Evolutionary conservation across 2,888 invertebrate species (phyloP).

Genomic region (Trichopria drosophilae): DNA sequence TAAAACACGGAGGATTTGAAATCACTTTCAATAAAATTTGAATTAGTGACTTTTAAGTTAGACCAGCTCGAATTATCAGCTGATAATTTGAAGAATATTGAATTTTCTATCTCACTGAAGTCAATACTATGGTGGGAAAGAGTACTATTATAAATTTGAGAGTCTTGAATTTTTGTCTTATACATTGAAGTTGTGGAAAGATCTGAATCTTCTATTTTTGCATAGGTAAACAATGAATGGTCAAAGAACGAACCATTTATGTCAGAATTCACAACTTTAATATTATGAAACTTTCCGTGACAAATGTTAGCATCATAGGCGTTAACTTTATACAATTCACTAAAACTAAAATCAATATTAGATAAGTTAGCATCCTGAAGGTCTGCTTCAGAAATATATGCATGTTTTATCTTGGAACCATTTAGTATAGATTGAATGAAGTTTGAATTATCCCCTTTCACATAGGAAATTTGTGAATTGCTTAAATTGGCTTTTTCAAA

Average conservation of each 20-base stretch:
- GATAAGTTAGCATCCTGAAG: slow-evolving; percentile 27
- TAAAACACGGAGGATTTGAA: slow-evolving; percentile 24
- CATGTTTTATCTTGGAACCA: slow-evolving; percentile 26
- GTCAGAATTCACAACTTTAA: slow-evolving; percentile 24
- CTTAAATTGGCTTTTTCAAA: slow-evolving; percentile 26
- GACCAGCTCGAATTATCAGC: slow-evolving; percentile 28
- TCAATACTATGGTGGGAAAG: slow-evolving; percentile 27
- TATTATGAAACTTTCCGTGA: slow-evolving; percentile 27
- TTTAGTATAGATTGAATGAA: slow-evolving; percentile 28
- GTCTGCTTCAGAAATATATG: slow-evolving; percentile 26
- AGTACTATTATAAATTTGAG: slow-evolving; percentile 28
- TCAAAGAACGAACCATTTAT: slow-evolving; percentile 24
- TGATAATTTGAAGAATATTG: slow-evolving; percentile 28
- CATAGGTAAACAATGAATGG: slow-evolving; percentile 25
- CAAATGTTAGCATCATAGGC: slow-evolving; percentile 23
- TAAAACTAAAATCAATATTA: slow-evolving; percentile 24
- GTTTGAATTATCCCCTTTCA: slow-evolving; percentile 27
- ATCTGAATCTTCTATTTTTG: slow-evolving; percentile 27
- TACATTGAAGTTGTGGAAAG: slow-evolving; percentile 28
- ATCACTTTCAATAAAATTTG: slow-evolving; percentile 28
- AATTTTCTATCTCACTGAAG: slow-evolving; percentile 28
- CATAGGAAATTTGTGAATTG: slow-evolving; percentile 28
- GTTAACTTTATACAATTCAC: slow-evolving; percentile 25
- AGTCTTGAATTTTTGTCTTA: slow-evolving; percentile 27
- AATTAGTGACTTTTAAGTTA: slow-evolving; percentile 28